Evolutionary conservation across 1,140 invertebrate species (phyloP).

Genomic region (Drosophila eugracilis): DNA sequence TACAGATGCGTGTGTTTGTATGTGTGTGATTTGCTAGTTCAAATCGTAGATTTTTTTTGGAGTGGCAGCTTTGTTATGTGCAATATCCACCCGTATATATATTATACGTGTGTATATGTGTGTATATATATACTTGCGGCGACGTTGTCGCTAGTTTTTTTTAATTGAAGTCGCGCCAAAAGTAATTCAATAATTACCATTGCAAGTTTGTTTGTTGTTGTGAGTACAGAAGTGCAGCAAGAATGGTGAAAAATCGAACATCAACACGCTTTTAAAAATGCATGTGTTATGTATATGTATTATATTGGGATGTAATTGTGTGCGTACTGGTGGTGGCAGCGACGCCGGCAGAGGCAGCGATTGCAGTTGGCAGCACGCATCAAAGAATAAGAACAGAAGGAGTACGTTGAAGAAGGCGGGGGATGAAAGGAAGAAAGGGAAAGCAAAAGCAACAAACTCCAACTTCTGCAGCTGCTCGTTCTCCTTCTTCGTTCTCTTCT

Average conservation of each 20-base stretch:
- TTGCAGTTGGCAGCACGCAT: constrained; percentile 53
- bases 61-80: constrained; percentile 31
- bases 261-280: constrained; percentile 56
- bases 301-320: constrained; percentile 14
- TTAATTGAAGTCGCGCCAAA: constrained; percentile 43
- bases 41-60: constrained; percentile 22
- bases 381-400: constrained; percentile 24
- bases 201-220: background rate
- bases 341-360: constrained; percentile 25
- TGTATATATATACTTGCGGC: constrained; percentile 22
- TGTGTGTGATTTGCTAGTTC: constrained; percentile 2
- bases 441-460: constrained; percentile 33
- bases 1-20: too few species aligned
- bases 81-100: constrained; percentile 4
- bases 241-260: constrained; percentile 80
- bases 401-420: background rate
- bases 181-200: constrained; percentile 51
- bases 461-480: constrained; percentile 21
- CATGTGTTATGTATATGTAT: constrained; percentile 20
- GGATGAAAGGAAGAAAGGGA: constrained; percentile 2
- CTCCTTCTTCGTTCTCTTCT: constrained; percentile 8
- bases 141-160: constrained; percentile 21
- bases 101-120: constrained; percentile 3
- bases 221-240: constrained; percentile 44
- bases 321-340: constrained; percentile 50